Conservation (phyloP, 2,888 invertebrate genomes). For the Rhagophthalmus giganteus region DNA sequence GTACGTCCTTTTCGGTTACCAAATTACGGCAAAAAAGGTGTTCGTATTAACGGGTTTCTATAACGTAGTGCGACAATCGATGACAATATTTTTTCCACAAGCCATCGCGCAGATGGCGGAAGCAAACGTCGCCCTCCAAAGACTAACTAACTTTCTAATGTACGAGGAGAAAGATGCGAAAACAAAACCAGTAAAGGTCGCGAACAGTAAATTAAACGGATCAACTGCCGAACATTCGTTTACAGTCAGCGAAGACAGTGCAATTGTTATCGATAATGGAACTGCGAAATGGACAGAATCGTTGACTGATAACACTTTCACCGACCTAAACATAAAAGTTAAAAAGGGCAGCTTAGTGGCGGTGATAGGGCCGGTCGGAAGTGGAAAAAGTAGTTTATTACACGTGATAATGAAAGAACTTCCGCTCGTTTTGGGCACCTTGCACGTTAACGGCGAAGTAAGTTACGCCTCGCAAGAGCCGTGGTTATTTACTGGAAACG, state of each 20-base stretch:
- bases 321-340: slow-evolving; percentile 56
- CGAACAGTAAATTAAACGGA: neutral
- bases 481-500: slow-evolving; percentile 76
- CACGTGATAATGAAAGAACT: slow-evolving; percentile 75
- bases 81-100: slow-evolving; percentile 73
- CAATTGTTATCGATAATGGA: slow-evolving; percentile 54
- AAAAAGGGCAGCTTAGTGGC: slow-evolving; percentile 57
- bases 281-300: slow-evolving; percentile 59
- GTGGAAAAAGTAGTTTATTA: slow-evolving; percentile 65
- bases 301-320: slow-evolving; percentile 55
- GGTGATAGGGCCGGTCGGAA: slow-evolving; percentile 72
- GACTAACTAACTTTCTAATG: slow-evolving; percentile 63
- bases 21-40: slow-evolving; percentile 70
- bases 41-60: slow-evolving; percentile 74
- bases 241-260: slow-evolving; percentile 36
- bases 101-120: slow-evolving; percentile 69
- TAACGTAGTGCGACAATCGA: slow-evolving; percentile 71
- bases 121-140: slow-evolving; percentile 62
- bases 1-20: slow-evolving; percentile 63
- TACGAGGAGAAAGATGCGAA: slow-evolving; percentile 55
- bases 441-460: slow-evolving; percentile 64
- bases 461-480: slow-evolving; percentile 83
- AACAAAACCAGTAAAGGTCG: neutral
- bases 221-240: too few relatives aligned
- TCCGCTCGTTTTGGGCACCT: slow-evolving; percentile 63